Evolutionary conservation across 2,888 invertebrate genomes (phyloP).

Genomic region (Tipula vernalis): DNA sequence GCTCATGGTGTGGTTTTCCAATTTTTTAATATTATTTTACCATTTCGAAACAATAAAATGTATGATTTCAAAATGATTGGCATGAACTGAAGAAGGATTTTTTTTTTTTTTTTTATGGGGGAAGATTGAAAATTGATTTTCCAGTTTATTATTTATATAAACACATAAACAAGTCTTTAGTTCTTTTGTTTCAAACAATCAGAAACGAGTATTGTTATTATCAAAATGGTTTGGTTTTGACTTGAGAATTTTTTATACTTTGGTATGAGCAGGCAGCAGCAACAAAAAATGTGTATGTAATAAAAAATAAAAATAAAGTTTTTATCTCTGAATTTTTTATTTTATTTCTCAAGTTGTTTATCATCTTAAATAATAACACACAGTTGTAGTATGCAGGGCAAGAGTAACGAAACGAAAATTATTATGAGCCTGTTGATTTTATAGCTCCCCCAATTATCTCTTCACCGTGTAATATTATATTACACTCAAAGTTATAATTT

Average conservation of each 20-base stretch:
- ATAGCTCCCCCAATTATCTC: neutral
- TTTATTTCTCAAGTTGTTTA: neutral
- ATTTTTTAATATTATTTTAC: neutral
- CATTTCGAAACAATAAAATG: neutral
- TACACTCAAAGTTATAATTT: neutral
- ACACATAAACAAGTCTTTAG: neutral
- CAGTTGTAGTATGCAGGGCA: neutral
- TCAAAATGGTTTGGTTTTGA: neutral
- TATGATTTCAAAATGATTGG: neutral
- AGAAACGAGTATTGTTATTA: neutral
- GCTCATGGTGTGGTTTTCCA: neutral
- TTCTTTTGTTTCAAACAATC: neutral
- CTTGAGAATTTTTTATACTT: neutral
- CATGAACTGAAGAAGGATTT: neutral
- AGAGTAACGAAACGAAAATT: neutral
- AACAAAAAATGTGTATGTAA: neutral
- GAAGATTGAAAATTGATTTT: neutral
- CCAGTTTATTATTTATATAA: neutral
- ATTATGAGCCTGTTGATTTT: neutral
- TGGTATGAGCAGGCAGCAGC: neutral
- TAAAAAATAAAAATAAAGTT: neutral
- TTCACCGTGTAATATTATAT: neutral
- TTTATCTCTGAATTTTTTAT: neutral
- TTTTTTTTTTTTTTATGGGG: neutral
- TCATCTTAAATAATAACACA: neutral